Evolutionary conservation across 2,113 vertebrate species (phyloP).

Genomic region (Spea bombifrons): DNA sequence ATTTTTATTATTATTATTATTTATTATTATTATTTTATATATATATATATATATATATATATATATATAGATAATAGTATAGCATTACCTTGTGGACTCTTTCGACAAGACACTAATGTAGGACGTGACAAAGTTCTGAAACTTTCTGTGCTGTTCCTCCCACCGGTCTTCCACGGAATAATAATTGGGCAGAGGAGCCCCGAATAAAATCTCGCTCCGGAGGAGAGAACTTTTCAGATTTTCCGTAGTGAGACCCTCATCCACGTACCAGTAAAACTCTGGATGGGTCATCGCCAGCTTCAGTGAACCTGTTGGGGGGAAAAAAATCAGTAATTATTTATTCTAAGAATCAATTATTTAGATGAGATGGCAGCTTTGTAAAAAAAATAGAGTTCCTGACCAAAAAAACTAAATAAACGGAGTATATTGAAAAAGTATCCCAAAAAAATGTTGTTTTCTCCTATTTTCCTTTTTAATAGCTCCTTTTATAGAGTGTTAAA

Average conservation of each 20-base stretch:
- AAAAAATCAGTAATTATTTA: too few species aligned
- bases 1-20: too few species aligned
- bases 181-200: slow-evolving; percentile 86
- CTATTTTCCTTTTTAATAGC: too few species aligned
- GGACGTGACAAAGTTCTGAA: slow-evolving; percentile 89
- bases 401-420: too few species aligned
- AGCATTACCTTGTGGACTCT: slow-evolving; percentile 83
- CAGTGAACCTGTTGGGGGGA: slow-evolving; percentile 73
- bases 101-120: slow-evolving; percentile 87
- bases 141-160: slow-evolving; percentile 84
- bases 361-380: too few species aligned
- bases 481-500: too few species aligned
- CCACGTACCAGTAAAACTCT: slow-evolving; percentile 97
- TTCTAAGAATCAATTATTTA: too few species aligned
- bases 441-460: too few species aligned
- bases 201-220: slow-evolving; percentile 91
- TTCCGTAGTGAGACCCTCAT: slow-evolving; percentile 84
- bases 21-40: too few species aligned
- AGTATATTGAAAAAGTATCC: too few species aligned
- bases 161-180: slow-evolving; percentile 87
- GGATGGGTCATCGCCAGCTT: slow-evolving; percentile 95
- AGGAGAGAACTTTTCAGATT: slow-evolving; percentile 86
- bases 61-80: background rate
- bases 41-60: background rate
- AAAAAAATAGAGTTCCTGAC: too few species aligned